A percentile compares a stretch with the other conserved stretches of the same genome.
Evolutionary conservation across 2,888 invertebrate genomes (phyloP).

Genomic region (Cephus spinipes): DNA sequence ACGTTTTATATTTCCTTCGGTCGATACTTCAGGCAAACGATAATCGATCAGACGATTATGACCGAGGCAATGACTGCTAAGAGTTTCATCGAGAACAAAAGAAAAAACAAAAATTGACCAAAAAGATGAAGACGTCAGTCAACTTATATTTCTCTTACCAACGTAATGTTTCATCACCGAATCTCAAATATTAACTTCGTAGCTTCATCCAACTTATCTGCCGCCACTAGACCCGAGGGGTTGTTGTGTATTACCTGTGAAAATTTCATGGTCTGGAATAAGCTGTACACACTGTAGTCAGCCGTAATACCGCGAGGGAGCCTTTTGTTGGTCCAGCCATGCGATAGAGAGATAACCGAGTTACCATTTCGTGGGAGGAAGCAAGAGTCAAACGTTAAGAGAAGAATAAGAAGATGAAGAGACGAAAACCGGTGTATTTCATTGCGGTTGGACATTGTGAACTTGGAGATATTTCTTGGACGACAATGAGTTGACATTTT

Average conservation of each 20-base stretch:
- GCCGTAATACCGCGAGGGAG: not conserved
- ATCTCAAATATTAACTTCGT: not conserved
- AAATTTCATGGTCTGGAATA: not conserved
- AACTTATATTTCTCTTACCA: not conserved
- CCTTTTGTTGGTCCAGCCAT: constrained; percentile 2
- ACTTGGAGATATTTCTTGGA: not conserved
- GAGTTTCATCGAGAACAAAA: not conserved
- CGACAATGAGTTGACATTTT: not conserved
- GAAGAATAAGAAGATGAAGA: constrained; percentile 6
- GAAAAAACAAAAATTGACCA: not conserved
- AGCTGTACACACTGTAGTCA: not conserved
- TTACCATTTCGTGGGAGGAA: not conserved
- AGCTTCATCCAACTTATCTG: not conserved
- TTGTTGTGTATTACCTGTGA: not conserved
- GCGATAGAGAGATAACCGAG: constrained; percentile 4
- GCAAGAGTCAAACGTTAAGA: not conserved
- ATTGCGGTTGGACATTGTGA: not conserved
- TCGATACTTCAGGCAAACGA: not conserved
- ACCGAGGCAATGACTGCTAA: no score
- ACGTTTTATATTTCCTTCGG: not conserved
- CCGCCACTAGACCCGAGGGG: not conserved
- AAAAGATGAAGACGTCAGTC: not conserved
- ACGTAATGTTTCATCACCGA: not conserved
- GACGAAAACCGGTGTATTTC: not conserved
- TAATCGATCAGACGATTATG: no score